phyloP scores from a whole-genome alignment of 2,797 vertebrate species.

The Sebastes aleutianus region DNA sequence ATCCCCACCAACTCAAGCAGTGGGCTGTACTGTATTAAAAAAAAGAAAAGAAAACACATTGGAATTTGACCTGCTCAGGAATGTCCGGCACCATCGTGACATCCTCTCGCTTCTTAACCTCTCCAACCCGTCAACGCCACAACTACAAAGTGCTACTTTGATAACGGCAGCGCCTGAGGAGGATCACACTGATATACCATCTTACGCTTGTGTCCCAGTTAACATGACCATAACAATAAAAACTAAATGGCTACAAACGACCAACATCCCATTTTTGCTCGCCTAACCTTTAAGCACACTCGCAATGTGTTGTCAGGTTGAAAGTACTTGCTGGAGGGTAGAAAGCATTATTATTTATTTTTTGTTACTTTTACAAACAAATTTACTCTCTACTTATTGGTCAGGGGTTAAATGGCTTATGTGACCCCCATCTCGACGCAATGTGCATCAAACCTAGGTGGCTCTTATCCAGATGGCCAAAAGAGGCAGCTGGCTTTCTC shows the following conservation, averaged over 20 bases:
- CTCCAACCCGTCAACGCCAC: constrained; percentile 66
- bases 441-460: constrained; percentile 76
- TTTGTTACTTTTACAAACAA: constrained; percentile 80
- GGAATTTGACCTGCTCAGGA: constrained; percentile 75
- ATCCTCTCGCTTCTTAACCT: constrained; percentile 71
- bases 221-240: constrained; percentile 93
- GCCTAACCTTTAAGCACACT: constrained; percentile 93
- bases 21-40: constrained; percentile 10
- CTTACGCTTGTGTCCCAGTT: constrained; percentile 83
- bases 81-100: constrained; percentile 68
- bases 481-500: constrained; percentile 77
- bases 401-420: constrained; percentile 80
- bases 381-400: constrained; percentile 86
- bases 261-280: constrained; percentile 86
- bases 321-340: constrained; percentile 91
- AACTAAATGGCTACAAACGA: constrained; percentile 83
- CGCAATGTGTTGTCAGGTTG: constrained; percentile 70
- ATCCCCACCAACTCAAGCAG: neutral
- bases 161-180: constrained; percentile 88
- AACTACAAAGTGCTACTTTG: constrained; percentile 85
- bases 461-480: constrained; percentile 76
- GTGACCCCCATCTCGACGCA: constrained; percentile 86
- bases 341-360: constrained; percentile 63
- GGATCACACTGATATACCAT: constrained; percentile 87
- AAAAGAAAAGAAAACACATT: constrained; percentile 10